Percentiles rank a stretch among this genome's conserved stretches.
Conservation (phyloP, 1,140 invertebrate species). For the Antheraea mylitta region DNA sequence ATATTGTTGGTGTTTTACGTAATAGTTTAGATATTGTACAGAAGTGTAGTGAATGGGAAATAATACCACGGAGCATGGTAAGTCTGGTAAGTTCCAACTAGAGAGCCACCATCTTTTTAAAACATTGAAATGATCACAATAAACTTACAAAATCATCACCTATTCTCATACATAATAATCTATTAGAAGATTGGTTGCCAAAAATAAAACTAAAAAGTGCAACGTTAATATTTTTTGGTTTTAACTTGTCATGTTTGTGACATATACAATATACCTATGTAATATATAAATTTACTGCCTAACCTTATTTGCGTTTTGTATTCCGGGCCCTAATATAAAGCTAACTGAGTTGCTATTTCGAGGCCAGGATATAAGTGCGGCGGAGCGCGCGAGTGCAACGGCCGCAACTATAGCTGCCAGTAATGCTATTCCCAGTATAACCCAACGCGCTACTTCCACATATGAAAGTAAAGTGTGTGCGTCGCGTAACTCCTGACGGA, state of each 20-base stretch:
- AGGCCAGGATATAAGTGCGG: slow-evolving; percentile 37
- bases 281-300: neutral
- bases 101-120: no score
- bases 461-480: slow-evolving; percentile 52
- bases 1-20: no score
- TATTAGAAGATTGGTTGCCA: no score
- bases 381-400: slow-evolving; percentile 27
- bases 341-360: slow-evolving; percentile 48
- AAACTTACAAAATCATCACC: no score
- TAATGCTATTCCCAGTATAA: slow-evolving; percentile 47
- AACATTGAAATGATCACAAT: no score
- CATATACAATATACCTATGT: neutral
- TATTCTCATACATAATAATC: no score
- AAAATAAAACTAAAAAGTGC: no score
- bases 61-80: no score
- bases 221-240: neutral
- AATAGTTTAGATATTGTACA: no score
- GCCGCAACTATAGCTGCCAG: slow-evolving; percentile 31
- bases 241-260: neutral
- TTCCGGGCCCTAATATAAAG: slow-evolving; percentile 42
- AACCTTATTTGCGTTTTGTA: slow-evolving; percentile 22
- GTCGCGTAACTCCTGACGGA: slow-evolving; percentile 46
- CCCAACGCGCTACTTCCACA: slow-evolving; percentile 59
- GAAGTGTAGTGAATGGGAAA: no score
- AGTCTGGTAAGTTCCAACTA: no score